Evolutionary conservation across 2,797 vertebrate genomes (phyloP), one percentile per base, ranked within the genome.

Genomic region (Parambassis ranga): DNA sequence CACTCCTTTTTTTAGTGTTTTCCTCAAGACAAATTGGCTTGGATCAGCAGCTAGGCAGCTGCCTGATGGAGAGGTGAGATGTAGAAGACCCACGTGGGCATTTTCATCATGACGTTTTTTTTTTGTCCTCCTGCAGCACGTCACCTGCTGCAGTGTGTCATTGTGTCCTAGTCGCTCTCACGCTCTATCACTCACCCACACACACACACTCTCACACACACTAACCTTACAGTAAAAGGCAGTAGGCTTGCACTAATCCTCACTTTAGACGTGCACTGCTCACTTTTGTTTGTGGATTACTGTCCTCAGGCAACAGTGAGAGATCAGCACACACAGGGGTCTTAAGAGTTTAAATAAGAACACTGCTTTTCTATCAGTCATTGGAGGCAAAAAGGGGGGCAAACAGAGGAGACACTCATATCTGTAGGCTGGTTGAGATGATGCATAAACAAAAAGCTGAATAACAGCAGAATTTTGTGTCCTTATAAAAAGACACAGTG

Each of bases 41-140:
- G 63, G 77, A 89, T 85, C 85, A 83, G 79, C 79, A 69, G 61
- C 64, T 6, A 51, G 83, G 74, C 88, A 87, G 77, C 75, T 70
- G 79, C 70, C 75, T 87, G 87, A 90, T 80, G 66, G 78, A 80
- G 82, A 68, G 76, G 77, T 78, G 86, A 83, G 69, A 87, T 71
- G 79, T 62, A 65, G 49, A 63, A 59, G 56, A 58, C 65, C 75
- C 69, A 78, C 16, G 30, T 77, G 63, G 77, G 70, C 71, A 64
- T 80, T 89, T 86, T 82, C 76, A 82, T 89, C 65, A 77, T 68
- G 41, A 76, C 31, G 7, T 18, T 6, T 23, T 47, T 61, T 50
- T 35, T 55, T 49, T 46, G 14, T 30, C 26, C 18, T 68, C 51
- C 65, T 46, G 64, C 57, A 59, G 60, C 65, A 60, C 50, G 77